Evolutionary conservation across 1,140 invertebrate species (phyloP).

Genomic region (Hydropsyche tenuis): DNA sequence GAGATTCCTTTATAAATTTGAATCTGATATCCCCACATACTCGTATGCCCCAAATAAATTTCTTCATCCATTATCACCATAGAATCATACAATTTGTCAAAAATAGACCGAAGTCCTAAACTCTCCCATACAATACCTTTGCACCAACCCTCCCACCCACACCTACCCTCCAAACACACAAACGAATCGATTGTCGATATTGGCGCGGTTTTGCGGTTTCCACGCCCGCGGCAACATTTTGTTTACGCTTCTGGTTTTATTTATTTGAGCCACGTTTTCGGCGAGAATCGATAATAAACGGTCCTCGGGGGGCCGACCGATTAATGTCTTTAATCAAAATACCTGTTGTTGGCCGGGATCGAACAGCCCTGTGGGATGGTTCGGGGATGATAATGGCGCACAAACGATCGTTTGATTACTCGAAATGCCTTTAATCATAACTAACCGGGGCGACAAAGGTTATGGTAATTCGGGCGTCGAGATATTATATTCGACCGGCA

Average conservation of each 20-base stretch:
- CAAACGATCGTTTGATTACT: conserved; percentile 33
- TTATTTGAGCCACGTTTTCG: conserved; percentile 6
- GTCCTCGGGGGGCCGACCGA: conserved; percentile 8
- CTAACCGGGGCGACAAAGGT: conserved; percentile 24
- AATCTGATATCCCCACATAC: too few relatives aligned
- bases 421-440: conserved; percentile 36
- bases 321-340: conserved; percentile 29
- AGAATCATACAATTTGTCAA: too few relatives aligned
- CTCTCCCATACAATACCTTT: too few relatives aligned
- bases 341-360: conserved; percentile 28
- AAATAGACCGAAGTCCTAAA: too few relatives aligned
- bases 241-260: conserved; percentile 1
- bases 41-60: too few relatives aligned
- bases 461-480: conserved; percentile 19
- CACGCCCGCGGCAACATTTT: neutral
- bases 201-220: too few relatives aligned
- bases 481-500: neutral
- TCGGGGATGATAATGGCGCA: neutral
- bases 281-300: conserved; percentile 17
- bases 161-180: neutral
- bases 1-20: too few relatives aligned
- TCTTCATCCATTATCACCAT: too few relatives aligned
- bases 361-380: neutral
- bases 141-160: neutral
- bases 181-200: neutral